Base-by-base conservation (phyloP, 1,140 invertebrate species). In the Venustaconcha ellipsiformis region DNA sequence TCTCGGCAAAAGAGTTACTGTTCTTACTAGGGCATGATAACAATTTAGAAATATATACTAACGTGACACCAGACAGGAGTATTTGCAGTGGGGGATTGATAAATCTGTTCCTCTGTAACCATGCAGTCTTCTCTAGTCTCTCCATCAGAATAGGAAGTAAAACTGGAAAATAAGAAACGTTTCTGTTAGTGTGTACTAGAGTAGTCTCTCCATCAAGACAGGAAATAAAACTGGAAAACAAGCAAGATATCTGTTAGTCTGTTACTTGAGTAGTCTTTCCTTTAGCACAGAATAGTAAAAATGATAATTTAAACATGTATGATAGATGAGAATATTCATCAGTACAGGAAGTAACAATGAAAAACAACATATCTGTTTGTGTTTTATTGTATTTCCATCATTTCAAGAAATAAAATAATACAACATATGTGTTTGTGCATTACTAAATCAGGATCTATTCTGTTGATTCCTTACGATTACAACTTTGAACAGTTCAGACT, bases 31-130 rank as follows among this genome's bases (percentile, higher is more conserved):
- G 37, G 37, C 37, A 48, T 48, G 37, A 48, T 48, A 48, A 48
- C 37, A 8, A 11, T 48, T 37, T 13, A 23, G 18, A 57, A 20
- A 57, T 64, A 17, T 13, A n/a, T 70, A 87, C 90, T 87, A 79
- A 91, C 84, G 78, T 88, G 72, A 72, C 87, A 84, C 89, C 92
- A 88, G 78, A 91, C 73, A 85, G 89, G 84, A 82, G 85, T 84
- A 88, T 89, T 86, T 82, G 91, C 67, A 88, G 83, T 83, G 70
- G 91, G 82, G 84, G 83, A 89, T 86, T 88, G 76, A 86, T 48
- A 70, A 64, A 78, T 62, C 71, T 82, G 58, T 83, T 81, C 67
- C 92, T 92, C 77, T 94, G 91, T 92, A 96, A 94, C 92, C 93
- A 95, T 1, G 89, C 84, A 5, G 76, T 85, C 72, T 86, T 89